phyloP scores from a whole-genome alignment of 2,113 vertebrate species.

The Thunnus thynnus region DNA sequence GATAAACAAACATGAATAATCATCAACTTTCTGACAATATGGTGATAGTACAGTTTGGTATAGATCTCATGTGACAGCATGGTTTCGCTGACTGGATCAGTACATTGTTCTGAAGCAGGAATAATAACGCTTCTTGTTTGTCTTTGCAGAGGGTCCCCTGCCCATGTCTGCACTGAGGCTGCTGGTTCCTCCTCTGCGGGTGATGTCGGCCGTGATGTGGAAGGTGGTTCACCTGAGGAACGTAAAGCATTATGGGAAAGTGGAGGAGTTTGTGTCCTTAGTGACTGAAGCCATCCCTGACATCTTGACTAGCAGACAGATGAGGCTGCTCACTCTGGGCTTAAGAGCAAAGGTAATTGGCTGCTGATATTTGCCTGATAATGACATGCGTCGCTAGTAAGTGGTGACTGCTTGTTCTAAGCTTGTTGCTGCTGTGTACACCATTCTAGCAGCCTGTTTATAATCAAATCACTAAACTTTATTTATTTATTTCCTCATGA shows the following conservation, averaged over 20 bases:
- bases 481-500: no score
- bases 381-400: no score
- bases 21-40: background rate
- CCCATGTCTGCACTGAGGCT: conserved; percentile 70
- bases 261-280: conserved; percentile 83
- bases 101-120: background rate
- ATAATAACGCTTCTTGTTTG: background rate
- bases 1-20: no score
- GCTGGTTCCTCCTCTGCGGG: conserved; percentile 76
- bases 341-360: conserved; percentile 84
- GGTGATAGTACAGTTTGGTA: background rate
- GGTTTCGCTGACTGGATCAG: background rate
- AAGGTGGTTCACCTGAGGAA: conserved; percentile 71
- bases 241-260: conserved; percentile 80
- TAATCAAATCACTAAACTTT: no score
- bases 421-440: no score
- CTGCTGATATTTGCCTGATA: no score
- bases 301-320: conserved; percentile 82
- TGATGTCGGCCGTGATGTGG: conserved; percentile 85
- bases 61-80: background rate
- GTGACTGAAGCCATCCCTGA: conserved; percentile 81
- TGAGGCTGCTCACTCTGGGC: conserved; percentile 83
- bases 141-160: conserved; percentile 54
- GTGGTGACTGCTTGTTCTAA: no score
- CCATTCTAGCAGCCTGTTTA: no score